Evolutionary conservation across 2,888 invertebrate genomes (phyloP), one percentile per base, ranked within the genome.

Genomic region (Lapara coniferarum): DNA sequence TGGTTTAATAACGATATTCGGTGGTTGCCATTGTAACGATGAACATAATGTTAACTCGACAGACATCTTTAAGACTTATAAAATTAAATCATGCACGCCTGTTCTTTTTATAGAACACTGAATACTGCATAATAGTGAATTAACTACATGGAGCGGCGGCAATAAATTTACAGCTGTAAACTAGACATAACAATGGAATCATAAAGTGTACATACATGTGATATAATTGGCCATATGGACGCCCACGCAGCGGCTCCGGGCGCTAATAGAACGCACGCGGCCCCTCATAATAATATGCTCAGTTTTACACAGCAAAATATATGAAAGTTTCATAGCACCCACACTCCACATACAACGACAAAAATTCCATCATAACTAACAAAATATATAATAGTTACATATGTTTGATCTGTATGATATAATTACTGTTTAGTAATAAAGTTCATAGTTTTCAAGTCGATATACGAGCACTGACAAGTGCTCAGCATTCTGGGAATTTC

Each of bases 1-100:
- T 75, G 74, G 81, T 79, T 76, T 79, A 78, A 81, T 82, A 82
- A 76, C 75, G 75, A 69, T 67, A 51, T 56, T 46, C n/a, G 16
- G 19, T 19, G 49, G 63, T 49, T 19, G 19, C 19, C 46, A 67
- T n/a, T 49, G 63, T 49, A 49, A 63, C 59, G 10, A 63, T 46
- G 59, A 0, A 44, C 19, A 63, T 49, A 46, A 49, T 49, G 46
- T 49, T 13, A 49, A 49, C 19, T 49, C 63, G 13, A 19, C 19
- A 46, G 19, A 25, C 19, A 46, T 63, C 4, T 55, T 19, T 19
- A 16, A 13, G 7, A 19, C 10, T 44, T 51, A 16, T 19, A 52
- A 16, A 37, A 55, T 67, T 55, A 16, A 52, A 37, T 16, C 13
- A n/a, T 37, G 14, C 16, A 68, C 12, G 53, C 53, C 52, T 19